phyloP scores from a whole-genome alignment of 2,888 invertebrate genomes.

The Penaeus monodon region DNA sequence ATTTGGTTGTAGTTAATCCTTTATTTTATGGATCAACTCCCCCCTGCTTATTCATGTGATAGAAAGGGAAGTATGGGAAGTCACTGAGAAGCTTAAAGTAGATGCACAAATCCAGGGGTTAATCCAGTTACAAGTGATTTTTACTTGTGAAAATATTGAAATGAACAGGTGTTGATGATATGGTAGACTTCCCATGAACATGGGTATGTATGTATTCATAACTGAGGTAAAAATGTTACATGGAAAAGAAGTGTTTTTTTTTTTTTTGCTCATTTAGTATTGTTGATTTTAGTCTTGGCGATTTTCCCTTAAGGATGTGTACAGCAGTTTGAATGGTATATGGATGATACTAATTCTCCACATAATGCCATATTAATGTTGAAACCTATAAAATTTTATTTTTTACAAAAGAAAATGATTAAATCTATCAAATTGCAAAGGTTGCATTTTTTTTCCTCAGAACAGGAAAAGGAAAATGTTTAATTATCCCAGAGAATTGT shows the following conservation, averaged over 20 bases:
- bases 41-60: slow-evolving; percentile 45
- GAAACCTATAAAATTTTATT: too few species aligned
- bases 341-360: too few species aligned
- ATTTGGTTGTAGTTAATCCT: slow-evolving; percentile 8
- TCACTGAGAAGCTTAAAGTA: slow-evolving; percentile 10
- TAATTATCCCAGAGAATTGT: too few species aligned
- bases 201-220: background rate
- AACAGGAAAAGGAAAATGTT: too few species aligned
- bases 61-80: slow-evolving; percentile 27
- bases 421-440: too few species aligned
- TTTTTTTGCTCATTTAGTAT: too few species aligned
- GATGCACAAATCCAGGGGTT: slow-evolving; percentile 28
- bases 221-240: slow-evolving; percentile 3
- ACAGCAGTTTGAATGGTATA: too few species aligned
- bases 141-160: slow-evolving; percentile 14
- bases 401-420: too few species aligned
- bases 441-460: too few species aligned
- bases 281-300: too few species aligned
- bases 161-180: slow-evolving; percentile 7
- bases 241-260: background rate
- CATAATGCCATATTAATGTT: too few species aligned
- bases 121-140: background rate
- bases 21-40: slow-evolving; percentile 4
- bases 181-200: background rate
- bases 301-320: too few species aligned